Base-by-base conservation (phyloP, 92 coral and sea anemone species). In the Bergia puertoricense region DNA sequence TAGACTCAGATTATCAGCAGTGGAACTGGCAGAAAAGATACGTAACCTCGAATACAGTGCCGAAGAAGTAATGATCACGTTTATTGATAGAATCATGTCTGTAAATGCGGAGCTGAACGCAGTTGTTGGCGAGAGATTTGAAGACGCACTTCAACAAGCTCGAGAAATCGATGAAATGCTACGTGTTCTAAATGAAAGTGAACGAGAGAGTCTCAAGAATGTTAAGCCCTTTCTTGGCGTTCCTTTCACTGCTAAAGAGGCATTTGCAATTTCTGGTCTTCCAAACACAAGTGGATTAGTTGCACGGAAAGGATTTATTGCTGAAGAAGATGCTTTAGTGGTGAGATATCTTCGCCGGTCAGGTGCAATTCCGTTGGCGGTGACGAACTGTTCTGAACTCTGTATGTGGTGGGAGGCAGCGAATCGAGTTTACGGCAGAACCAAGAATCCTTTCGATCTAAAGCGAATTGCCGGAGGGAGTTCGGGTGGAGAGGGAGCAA, bases 371-470 rank as follows among this genome's bases (percentile, higher is more conserved):
- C 94, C 95, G 11, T 59, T 96, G 23, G 99, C 96, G 6, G 90
- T 93, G 65, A 92, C 98, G 0, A 96, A 96, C 90, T 95, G 98
- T 56, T 95, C 98, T 81, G 99, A 96, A 77, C 82, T 96, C 68
- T 96, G 99, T 68, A 96, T 96, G 99, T 96, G 99, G 99, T 96
- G 99, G 99, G 99, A 96, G 91, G 93, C 99, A 10, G 91, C 96
- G 2, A 96, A 96, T 74, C 82, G 94, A 20, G 96, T 96, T 13
- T 96, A 96, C 89, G 99, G 99, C 22, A 91, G 96, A 84, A 91
- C 98, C 18, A 88, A 88, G 46, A 96, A 96, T 80, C 99, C 99
- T 6, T 96, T 89, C 76, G 91, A 96, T 90, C 81, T 89, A 6
- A 89, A 91, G 43, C 92, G 91, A 82, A 96, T 95, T 51, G 99